Base-by-base conservation (phyloP, 2,113 vertebrate species). In the Sphaerodactylus townsendi region DNA sequence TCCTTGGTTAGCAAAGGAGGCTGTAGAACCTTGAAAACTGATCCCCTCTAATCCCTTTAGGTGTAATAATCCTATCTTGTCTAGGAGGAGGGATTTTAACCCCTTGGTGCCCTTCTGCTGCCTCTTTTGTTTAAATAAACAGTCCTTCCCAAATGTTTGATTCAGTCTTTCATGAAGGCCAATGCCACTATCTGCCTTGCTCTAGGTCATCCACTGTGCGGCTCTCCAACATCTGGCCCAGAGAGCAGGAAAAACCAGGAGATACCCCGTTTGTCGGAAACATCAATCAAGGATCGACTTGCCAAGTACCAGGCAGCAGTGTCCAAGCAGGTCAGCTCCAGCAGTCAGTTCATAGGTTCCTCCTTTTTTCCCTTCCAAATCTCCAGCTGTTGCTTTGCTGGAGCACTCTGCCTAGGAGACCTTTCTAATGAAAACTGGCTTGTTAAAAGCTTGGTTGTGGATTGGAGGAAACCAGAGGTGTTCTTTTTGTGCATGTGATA, bases 251-350 rank as follows among this genome's bases (percentile, higher is more conserved):
- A 59, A 72, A 94, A 90, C 73, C 84, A 96, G 82, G 96, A 97
- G 78, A 87, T 96, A 62, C 95, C 97, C 14, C 96, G 94, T 46
- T 91, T 97, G 0, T 94, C 96, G 0, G 98, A 99, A 79, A 97
- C 97, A 0, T 98, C 98, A 0, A 96, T 99, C 71, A 97, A 97
- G 88, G 98, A 99, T 88, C 94, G 98, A 86, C 97, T 99, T 98
- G 98, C 98, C 1, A 98, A 98, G 85, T 99, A 99, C 85, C 97
- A 98, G 93, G 98, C 98, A 19, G 98, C 98, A 66, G 95, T 98
- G 90, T 97, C 97, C 89, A 98, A 97, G 94, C 97, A 97, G 90
- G 96, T 92, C 77, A 91, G 77, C 1, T 83, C 89, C 59, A 59
- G 78, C 71, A 96, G 66, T 89, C 90, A 82, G 23, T 1, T 1